phyloP scores from a whole-genome alignment of 2,113 vertebrate species.

The Proteles cristata region DNA sequence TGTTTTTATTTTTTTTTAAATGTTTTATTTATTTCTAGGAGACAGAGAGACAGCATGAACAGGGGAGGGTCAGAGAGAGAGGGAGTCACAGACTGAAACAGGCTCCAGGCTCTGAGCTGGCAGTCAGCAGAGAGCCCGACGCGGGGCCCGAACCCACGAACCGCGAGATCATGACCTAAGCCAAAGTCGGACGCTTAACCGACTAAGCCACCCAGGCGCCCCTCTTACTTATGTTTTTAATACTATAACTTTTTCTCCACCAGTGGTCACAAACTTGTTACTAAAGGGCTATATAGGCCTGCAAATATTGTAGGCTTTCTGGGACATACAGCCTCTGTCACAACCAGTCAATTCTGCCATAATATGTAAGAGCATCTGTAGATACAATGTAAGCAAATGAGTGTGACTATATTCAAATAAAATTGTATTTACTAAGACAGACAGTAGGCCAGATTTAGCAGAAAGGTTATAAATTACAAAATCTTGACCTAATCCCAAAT shows the following conservation, averaged over 20 bases:
- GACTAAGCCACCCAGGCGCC: too few species aligned
- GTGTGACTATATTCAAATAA: neutral
- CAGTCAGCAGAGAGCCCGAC: too few species aligned
- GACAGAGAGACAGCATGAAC: too few species aligned
- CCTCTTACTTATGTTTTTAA: neutral
- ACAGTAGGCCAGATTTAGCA: neutral
- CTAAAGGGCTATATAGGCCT: neutral
- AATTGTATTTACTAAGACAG: conserved; percentile 16
- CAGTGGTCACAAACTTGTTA: neutral
- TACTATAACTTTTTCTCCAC: neutral
- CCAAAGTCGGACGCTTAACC: too few species aligned
- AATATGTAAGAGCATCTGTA: neutral
- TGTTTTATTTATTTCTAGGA: too few species aligned
- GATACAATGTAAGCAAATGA: neutral
- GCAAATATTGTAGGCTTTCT: neutral
- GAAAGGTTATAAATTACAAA: neutral
- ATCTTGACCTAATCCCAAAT: neutral
- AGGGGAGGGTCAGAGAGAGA: too few species aligned
- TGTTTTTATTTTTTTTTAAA: too few species aligned
- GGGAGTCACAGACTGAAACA: too few species aligned
- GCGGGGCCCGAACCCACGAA: too few species aligned
- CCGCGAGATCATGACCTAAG: too few species aligned
- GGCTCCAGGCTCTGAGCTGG: too few species aligned
- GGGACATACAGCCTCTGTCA: neutral
- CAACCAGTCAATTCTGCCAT: neutral